Evolutionary conservation across 1,140 invertebrate species (phyloP).

Genomic region (Zeugodacus cucurbitae): DNA sequence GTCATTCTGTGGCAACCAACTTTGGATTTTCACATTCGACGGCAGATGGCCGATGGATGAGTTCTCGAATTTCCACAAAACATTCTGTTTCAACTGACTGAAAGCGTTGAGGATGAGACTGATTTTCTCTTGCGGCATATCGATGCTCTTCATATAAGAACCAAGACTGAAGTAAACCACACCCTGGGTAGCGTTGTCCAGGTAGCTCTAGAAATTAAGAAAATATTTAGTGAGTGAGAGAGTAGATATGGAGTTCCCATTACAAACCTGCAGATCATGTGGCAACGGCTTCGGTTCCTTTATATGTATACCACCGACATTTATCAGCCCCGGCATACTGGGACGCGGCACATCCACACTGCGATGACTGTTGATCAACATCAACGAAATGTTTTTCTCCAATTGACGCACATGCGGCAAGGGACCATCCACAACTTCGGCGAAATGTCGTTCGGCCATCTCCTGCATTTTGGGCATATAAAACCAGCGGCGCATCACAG

Average conservation of each 20-base stretch:
- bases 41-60: constrained; percentile 67
- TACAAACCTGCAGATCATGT: constrained; percentile 54
- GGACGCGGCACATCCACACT: constrained; percentile 67
- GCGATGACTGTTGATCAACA: constrained; percentile 70
- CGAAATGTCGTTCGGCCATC: constrained; percentile 60
- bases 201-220: constrained; percentile 60
- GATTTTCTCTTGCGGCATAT: constrained; percentile 66
- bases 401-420: constrained; percentile 67
- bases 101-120: constrained; percentile 69
- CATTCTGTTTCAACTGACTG: constrained; percentile 70
- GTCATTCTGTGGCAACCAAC: constrained; percentile 77
- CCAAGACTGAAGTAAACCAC: constrained; percentile 73
- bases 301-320: constrained; percentile 69
- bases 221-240: not conserved
- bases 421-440: constrained; percentile 47
- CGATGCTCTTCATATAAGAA: constrained; percentile 69
- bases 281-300: constrained; percentile 63
- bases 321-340: constrained; percentile 67
- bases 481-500: constrained; percentile 55
- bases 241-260: not conserved
- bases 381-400: constrained; percentile 69
- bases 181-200: constrained; percentile 69
- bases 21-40: constrained; percentile 71
- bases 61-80: constrained; percentile 73
- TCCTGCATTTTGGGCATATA: constrained; percentile 64